Evolutionary conservation across 2,888 invertebrate species (phyloP), one percentile per base, ranked within the genome.

Genomic region (Entomobrya multifasciata): DNA sequence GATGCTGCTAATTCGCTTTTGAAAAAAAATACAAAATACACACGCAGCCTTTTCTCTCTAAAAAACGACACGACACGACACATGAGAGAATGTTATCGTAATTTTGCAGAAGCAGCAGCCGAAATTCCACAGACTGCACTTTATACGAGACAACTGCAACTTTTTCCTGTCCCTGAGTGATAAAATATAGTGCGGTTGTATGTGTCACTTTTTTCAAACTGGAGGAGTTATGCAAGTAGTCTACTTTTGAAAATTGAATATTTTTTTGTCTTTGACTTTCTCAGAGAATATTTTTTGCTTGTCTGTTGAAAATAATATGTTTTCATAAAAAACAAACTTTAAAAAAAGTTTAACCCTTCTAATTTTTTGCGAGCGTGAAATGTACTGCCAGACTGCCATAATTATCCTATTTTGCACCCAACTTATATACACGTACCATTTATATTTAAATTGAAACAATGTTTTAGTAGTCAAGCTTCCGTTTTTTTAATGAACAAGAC

Each of bases 111-210:
- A 13, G 30, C 27, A 60, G 60, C 15, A 60, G 30, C n/a, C 15
- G 60, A 60, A 30, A 60, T 60, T 60, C 30, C 60, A 67, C 41
- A 78, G 57, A 78, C 25, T 78, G 78, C 78, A 78, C 60, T 78
- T 78, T 78, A 78, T 78, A 36, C 11, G 62, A 60, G 44, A 78
- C 78, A 78, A 78, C 62, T 78, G 78, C 78, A 78, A 44, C 36
- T 44, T 62, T 44, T 60, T 49, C 3, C 20, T 67, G 67, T 44
- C 44, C 67, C 41, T 67, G 67, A 44, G n/a, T 67, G 67, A 67
- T 60, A 30, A n/a, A n/a, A 60, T 30, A 60, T 60, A 60, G 60
- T 60, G 30, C n/a, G n/a, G n/a, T n/a, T n/a, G n/a, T n/a, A n/a
- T n/a, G 60, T 60, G 60, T 60, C 60, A 60, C n/a, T n/a, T n/a